Conservation (phyloP, 2,113 vertebrate species). For the Gambusia holbrooki region DNA sequence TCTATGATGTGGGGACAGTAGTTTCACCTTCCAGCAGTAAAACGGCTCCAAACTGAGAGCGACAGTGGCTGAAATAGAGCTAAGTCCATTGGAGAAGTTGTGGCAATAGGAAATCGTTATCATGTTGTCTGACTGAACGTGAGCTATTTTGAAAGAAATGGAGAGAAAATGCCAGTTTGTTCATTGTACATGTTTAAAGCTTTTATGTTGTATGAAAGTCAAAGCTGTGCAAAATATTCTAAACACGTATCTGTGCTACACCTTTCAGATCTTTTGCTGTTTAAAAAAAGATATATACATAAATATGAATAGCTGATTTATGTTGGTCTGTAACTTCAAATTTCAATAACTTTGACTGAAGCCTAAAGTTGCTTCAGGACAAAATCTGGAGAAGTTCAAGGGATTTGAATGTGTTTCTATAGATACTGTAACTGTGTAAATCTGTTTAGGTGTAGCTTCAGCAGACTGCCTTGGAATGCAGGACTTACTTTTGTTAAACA, state of each 20-base stretch:
- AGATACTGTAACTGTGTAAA: background rate
- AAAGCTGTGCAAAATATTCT: too few species aligned
- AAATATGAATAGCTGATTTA: background rate
- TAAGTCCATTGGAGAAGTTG: too few species aligned
- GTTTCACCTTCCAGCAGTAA: too few species aligned
- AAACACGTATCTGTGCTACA: background rate
- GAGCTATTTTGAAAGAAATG: too few species aligned
- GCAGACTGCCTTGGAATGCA: slow-evolving; percentile 33
- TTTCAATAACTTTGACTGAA: background rate
- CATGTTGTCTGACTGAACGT: too few species aligned
- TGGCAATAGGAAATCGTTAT: too few species aligned
- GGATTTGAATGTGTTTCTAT: background rate
- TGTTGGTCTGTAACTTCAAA: background rate
- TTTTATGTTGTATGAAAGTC: background rate
- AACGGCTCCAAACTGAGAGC: too few species aligned
- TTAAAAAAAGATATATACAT: background rate
- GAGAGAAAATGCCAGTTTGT: background rate
- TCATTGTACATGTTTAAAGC: background rate
- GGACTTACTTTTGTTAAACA: slow-evolving; percentile 53
- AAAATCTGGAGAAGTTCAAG: background rate
- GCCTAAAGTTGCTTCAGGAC: background rate
- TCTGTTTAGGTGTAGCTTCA: slow-evolving; percentile 25
- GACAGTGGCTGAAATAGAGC: too few species aligned
- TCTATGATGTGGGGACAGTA: too few species aligned
- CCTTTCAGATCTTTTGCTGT: too few species aligned